Percentiles rank a stretch among this genome's conserved stretches.
phyloP scores from a whole-genome alignment of 2,113 vertebrate species.

The Clinocottus analis region DNA sequence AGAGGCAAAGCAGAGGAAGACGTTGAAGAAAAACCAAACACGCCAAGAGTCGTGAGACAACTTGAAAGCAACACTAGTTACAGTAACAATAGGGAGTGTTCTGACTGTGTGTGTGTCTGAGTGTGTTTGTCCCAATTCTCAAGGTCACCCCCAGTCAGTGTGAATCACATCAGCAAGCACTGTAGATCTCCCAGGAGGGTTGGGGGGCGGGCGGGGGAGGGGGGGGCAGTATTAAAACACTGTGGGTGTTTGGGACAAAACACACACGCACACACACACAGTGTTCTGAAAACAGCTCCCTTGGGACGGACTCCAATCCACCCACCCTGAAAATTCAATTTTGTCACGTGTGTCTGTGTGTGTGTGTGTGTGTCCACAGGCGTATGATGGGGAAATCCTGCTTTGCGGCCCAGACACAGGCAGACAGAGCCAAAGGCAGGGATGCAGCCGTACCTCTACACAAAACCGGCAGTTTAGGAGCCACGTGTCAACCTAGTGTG shows the following conservation, averaged over 20 bases:
- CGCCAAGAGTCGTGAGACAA: constrained; percentile 4
- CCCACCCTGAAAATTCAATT: constrained; percentile 63
- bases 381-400: constrained; percentile 52
- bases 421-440: constrained; percentile 29
- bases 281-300: constrained; percentile 58
- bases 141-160: constrained; percentile 89
- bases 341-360: constrained; percentile 51
- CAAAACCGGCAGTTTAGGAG: constrained; percentile 45
- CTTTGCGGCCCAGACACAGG: constrained; percentile 50
- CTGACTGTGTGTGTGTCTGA: constrained; percentile 25
- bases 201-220: too few species aligned
- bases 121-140: constrained; percentile 77
- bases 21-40: constrained; percentile 36
- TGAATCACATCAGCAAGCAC: constrained; percentile 85
- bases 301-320: constrained; percentile 48
- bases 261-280: constrained; percentile 29
- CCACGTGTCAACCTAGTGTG: constrained; percentile 37
- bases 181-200: constrained; percentile 82
- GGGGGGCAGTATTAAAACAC: constrained; percentile 78
- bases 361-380: constrained; percentile 12
- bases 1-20: background rate
- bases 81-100: constrained; percentile 32
- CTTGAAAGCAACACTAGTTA: constrained; percentile 33
- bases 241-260: constrained; percentile 69
- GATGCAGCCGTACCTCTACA: constrained; percentile 26